Conservation (phyloP, 1,140 invertebrate species). For the Reticulitermes speratus region DNA sequence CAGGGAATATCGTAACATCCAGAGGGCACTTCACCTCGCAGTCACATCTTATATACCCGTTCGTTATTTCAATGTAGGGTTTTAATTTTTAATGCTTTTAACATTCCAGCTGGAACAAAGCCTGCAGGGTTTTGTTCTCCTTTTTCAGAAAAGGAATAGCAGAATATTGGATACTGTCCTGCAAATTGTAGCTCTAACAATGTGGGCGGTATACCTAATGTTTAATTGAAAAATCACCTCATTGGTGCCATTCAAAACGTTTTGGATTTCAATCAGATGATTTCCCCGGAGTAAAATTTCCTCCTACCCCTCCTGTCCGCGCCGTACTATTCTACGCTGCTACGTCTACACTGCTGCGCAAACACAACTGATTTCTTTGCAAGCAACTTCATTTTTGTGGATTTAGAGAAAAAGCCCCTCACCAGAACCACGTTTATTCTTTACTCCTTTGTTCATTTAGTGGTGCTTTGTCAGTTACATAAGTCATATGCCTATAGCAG, state of each 20-base stretch:
- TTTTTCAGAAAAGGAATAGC: neutral
- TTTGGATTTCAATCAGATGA: constrained; percentile 16
- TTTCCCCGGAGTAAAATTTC: neutral
- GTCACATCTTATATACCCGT: neutral
- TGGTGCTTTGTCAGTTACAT: too few species aligned
- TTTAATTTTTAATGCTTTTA: neutral
- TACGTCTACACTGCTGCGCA: neutral
- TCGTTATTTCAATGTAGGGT: neutral
- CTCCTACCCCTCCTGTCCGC: neutral
- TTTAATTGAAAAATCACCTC: constrained; percentile 16
- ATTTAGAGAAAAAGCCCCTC: too few species aligned
- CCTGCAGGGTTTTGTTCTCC: neutral
- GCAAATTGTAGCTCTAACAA: neutral
- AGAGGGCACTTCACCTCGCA: too few species aligned
- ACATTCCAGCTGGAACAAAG: neutral
- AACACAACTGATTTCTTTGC: too few species aligned
- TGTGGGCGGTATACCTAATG: neutral
- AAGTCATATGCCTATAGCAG: too few species aligned
- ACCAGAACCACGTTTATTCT: too few species aligned
- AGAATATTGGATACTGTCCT: neutral
- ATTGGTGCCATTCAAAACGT: constrained; percentile 5
- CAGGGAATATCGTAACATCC: neutral
- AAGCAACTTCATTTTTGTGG: too few species aligned
- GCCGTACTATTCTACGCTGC: neutral
- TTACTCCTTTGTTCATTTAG: too few species aligned